Evolutionary conservation across 2,888 invertebrate species (phyloP).

Genomic region (Amphiduros pacificus): DNA sequence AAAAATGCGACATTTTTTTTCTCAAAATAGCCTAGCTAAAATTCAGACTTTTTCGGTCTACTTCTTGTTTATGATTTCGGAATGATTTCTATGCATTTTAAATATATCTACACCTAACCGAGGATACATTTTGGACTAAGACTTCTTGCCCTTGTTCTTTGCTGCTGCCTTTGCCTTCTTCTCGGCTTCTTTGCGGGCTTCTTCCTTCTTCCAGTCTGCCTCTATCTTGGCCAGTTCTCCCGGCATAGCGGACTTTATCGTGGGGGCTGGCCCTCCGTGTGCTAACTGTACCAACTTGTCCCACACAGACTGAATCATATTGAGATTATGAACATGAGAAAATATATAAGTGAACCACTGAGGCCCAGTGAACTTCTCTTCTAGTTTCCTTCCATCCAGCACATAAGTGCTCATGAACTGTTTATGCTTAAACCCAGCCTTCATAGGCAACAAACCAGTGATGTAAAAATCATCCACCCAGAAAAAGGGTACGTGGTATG

Average conservation of each 20-base stretch:
- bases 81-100: too few species aligned
- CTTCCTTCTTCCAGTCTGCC: background rate
- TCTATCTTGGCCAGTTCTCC: constrained; percentile 9
- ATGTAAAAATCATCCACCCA: constrained; percentile 83
- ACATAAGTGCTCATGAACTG: constrained; percentile 51
- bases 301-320: constrained; percentile 49
- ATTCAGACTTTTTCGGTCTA: too few species aligned
- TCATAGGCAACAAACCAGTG: constrained; percentile 72
- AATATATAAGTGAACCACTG: constrained; percentile 44
- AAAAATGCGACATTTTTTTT: too few species aligned
- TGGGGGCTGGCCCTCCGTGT: constrained; percentile 14
- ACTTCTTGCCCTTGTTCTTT: too few species aligned
- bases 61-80: too few species aligned
- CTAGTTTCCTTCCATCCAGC: constrained; percentile 44
- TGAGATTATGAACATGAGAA: constrained; percentile 50
- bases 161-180: background rate
- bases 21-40: too few species aligned
- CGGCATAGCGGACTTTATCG: constrained; percentile 27
- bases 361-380: constrained; percentile 46
- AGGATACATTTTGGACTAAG: too few species aligned
- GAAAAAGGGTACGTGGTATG: constrained; percentile 71
- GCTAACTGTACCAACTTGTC: constrained; percentile 30
- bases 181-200: background rate
- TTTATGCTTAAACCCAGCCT: constrained; percentile 41
- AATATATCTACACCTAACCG: too few species aligned